Conservation (phyloP, 2,113 vertebrate genomes). For the Clarias magur region DNA sequence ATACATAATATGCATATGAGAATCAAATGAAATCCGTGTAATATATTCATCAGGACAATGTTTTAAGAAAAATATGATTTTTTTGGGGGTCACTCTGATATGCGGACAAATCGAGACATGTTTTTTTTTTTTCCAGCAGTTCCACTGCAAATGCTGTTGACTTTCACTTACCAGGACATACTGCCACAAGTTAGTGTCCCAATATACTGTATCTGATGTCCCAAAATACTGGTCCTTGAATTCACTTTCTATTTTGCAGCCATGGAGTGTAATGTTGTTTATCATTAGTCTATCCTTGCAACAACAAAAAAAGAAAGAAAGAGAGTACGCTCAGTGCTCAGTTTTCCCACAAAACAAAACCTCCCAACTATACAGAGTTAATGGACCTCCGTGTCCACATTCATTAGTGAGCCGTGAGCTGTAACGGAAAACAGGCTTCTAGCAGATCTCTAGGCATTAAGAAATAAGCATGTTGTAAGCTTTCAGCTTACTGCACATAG, state of each 20-base stretch:
- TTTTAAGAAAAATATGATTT: not conserved
- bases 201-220: not conserved
- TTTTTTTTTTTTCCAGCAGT: not conserved
- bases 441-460: conserved; percentile 4
- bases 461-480: conserved; percentile 18
- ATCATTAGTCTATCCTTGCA: conserved; percentile 19
- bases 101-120: not conserved
- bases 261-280: not conserved
- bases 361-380: conserved; percentile 6
- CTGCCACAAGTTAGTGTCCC: not conserved
- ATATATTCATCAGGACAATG: not conserved
- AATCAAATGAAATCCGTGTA: not conserved
- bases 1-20: not conserved
- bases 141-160: not conserved
- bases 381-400: not conserved
- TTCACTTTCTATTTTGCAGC: too few relatives aligned
- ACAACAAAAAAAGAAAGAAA: not conserved
- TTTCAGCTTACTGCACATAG: not conserved
- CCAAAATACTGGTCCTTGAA: not conserved
- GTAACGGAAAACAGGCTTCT: not conserved
- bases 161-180: not conserved
- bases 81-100: not conserved
- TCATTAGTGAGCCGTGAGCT: conserved; percentile 2
- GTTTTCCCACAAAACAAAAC: conserved; percentile 4
- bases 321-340: not conserved